Evolutionary conservation across 2,797 vertebrate genomes (phyloP).

Genomic region (Garrulus glandarius): DNA sequence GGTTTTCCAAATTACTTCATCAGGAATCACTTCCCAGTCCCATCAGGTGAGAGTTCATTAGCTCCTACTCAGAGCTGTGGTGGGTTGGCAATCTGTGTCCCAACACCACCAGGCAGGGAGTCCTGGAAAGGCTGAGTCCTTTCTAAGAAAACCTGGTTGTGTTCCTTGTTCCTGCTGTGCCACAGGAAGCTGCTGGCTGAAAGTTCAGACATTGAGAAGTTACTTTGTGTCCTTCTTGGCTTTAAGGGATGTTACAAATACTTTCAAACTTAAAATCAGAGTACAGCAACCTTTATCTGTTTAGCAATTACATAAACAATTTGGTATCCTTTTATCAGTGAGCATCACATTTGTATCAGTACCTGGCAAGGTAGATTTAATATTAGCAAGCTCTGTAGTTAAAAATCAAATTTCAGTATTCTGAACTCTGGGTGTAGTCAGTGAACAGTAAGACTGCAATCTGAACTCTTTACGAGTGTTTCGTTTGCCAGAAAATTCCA

Average conservation of each 20-base stretch:
- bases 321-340: not conserved
- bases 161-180: not conserved
- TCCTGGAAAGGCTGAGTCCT: not conserved
- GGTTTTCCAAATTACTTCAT: not conserved
- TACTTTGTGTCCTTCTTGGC: not conserved
- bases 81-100: not conserved
- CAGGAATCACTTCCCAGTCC: not conserved
- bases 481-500: not conserved
- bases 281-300: not conserved
- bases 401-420: not conserved
- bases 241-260: not conserved
- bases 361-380: not conserved
- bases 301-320: not conserved
- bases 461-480: not conserved
- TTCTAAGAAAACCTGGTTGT: not conserved
- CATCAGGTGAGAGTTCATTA: not conserved
- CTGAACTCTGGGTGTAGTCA: not conserved
- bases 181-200: not conserved
- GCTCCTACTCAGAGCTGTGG: not conserved
- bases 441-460: not conserved
- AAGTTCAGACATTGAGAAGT: not conserved
- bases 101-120: not conserved
- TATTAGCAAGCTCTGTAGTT: not conserved
- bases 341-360: not conserved
- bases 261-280: not conserved